These are phyloP conservation scores for Semaprochilodus insignis DNA, from an alignment of 2,797 vertebrate species.

Conservation along the genomic window DNA sequence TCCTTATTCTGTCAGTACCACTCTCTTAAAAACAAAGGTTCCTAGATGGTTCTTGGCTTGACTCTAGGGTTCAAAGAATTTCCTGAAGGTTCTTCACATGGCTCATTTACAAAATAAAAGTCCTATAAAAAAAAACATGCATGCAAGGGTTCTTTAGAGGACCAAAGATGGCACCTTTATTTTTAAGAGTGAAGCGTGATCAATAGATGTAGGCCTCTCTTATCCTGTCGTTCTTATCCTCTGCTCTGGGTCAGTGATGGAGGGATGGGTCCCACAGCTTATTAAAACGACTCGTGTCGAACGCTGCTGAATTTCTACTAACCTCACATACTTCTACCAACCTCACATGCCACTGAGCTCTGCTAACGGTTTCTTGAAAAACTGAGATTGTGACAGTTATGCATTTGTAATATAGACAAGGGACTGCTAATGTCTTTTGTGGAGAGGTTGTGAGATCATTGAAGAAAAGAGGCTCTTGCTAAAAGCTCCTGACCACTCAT, in stretches of 20 bases:
- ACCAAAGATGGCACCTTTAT: neutral
- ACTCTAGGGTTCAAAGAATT: too few relatives aligned
- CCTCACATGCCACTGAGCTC: constrained; percentile 59
- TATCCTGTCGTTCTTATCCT: constrained; percentile 3
- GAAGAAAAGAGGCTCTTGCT: constrained; percentile 56
- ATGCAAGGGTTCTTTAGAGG: neutral
- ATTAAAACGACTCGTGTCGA: constrained; percentile 39
- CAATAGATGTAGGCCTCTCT: constrained; percentile 14
- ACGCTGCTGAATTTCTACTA: constrained; percentile 58
- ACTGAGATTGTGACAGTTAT: constrained; percentile 54
- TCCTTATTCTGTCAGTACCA: neutral
- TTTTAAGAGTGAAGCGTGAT: constrained; percentile 11
- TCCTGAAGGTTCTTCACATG: too few relatives aligned
- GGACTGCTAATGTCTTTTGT: constrained; percentile 48
- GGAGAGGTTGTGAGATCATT: constrained; percentile 44
- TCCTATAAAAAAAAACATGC: too few relatives aligned
- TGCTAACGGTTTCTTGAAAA: constrained; percentile 44
- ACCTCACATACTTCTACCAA: constrained; percentile 51
- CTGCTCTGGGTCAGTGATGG: constrained; percentile 37
- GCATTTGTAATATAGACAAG: constrained; percentile 59
- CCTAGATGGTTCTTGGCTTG: neutral
- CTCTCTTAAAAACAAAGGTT: neutral
- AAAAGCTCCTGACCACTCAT: constrained; percentile 25
- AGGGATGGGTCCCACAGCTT: constrained; percentile 46
- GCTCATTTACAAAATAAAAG: too few relatives aligned